Base-by-base conservation (phyloP, 2,113 vertebrate species). In the Corythornis cristatus region DNA sequence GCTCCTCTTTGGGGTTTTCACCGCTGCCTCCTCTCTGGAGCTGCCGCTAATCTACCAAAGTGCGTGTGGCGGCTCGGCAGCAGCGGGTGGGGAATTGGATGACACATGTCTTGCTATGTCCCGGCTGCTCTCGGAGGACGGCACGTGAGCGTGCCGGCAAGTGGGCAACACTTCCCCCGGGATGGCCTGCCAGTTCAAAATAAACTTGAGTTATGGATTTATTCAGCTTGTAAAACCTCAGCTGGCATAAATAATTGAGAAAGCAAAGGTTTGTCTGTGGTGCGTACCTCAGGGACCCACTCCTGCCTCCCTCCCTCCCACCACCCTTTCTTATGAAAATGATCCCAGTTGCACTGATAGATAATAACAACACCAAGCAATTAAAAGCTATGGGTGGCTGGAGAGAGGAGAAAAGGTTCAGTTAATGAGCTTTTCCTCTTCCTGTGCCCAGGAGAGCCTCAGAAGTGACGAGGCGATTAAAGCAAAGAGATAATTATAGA, bases 371-470 rank as follows among this genome's bases (percentile, higher is more conserved):
- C 98, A 98, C 98, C 98, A 98, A 98, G 98, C 98, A 99, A 99
- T 99, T 98, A 99, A 98, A 98, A 98, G 97, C 98, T 95, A 98
- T 97, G 96, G 98, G 97, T 98, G 98, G 98, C 98, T 98, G 97
- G 98, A 98, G 98, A 98, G 98, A 98, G 98, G 98, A 98, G 97
- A 98, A 98, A 98, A 97, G 97, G 97, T 98, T 98, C 98, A 99
- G 98, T 98, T 99, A 99, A 99, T 99, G 98, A 99, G 99, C 98
- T 99, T 99, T 98, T 97, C 96, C 98, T 98, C 97, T 98, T 98
- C 97, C 96, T 97, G 97, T 96, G 97, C 97, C 98, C 97, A 97
- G 75, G 98, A 98, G 98, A 98, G 97, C 94, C 95, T 96, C 90
- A 70, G 94, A 98, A 98, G 97, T 98, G 97, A 98, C 93, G 97